Base-by-base conservation (phyloP, 2,888 invertebrate genomes). In the Eupithecia insigniata region DNA sequence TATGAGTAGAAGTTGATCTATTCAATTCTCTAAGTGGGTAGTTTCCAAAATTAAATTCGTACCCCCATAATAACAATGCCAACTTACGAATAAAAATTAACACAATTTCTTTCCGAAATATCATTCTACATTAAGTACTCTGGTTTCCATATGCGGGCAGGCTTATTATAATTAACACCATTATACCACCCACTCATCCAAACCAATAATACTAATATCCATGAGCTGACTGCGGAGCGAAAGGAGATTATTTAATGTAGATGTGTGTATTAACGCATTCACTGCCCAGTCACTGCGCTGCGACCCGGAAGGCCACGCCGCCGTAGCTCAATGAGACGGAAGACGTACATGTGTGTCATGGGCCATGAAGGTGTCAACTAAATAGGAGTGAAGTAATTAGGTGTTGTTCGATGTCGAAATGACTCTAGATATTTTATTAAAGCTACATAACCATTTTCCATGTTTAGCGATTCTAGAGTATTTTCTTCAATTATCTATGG, bases 151-250 rank as follows among this genome's bases (percentile, higher is more conserved):
- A 74, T 79, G 78, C 84, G 85, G 84, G 84, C 78, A 79, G 83
- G 80, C 78, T 70, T 70, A 66, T 75, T 70, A 80, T 84, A 85
- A 84, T 86, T 85, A 86, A 82, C 80, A 67, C 80, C 76, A 84
- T 83, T 84, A 82, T 80, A 74, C 71, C 83, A 36, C 46, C 34
- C 66, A 66, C 68, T 30, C 60, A 64, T 67, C 82, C 61, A n/a
- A 34, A n/a, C 61, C 76, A 77, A 74, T 71, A 77, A 76, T 80
- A 79, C 58, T 39, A 70, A 66, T 70, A 65, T 65, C 39, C 30
- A 39, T 51, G n/a, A 66, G 26, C 51, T 46, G 66, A 46, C 66
- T 22, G 46, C n/a, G 22, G 16, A 66, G 14, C 51, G 46, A 66
- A 51, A 51, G 46, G 26, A 64, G 26, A 65, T 43, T 43, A 65